Evolutionary conservation across 1,140 invertebrate genomes (phyloP).

Genomic region (Meloidogyne floridensis): DNA sequence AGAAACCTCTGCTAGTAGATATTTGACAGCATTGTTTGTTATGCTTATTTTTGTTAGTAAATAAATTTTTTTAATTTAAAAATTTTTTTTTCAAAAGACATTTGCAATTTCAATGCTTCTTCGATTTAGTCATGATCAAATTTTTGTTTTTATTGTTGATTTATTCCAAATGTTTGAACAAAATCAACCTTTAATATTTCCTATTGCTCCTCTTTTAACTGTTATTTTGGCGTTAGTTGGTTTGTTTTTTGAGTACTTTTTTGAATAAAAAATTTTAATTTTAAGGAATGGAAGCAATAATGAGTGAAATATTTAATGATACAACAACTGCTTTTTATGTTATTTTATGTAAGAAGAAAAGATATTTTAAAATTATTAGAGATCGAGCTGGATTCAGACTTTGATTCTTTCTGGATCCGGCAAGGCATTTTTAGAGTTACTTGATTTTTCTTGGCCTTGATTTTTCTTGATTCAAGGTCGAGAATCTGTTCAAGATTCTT

Average conservation of each 20-base stretch:
- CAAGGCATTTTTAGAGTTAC: too few species aligned
- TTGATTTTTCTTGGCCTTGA: too few species aligned
- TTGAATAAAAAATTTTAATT: neutral
- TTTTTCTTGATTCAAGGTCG: too few species aligned
- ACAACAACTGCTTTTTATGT: slow-evolving; percentile 98
- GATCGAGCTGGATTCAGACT: too few species aligned
- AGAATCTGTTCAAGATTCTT: too few species aligned
- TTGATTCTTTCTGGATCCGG: too few species aligned
- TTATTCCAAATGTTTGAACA: slow-evolving; percentile 90
- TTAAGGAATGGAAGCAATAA: slow-evolving; percentile 96
- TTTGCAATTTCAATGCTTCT: slow-evolving; percentile 95
- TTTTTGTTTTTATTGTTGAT: slow-evolving; percentile 91
- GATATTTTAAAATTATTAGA: neutral
- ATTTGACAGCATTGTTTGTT: slow-evolving; percentile 88
- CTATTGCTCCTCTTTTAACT: slow-evolving; percentile 89
- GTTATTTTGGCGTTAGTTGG: slow-evolving; percentile 95
- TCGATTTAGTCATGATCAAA: slow-evolving; percentile 97
- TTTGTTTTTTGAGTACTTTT: slow-evolving; percentile 66
- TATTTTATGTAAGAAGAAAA: slow-evolving; percentile 74
- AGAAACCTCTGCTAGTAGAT: slow-evolving; percentile 84
- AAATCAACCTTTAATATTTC: slow-evolving; percentile 87
- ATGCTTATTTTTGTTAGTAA: slow-evolving; percentile 97
- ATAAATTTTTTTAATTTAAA: slow-evolving; percentile 13
- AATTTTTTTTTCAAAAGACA: slow-evolving; percentile 76
- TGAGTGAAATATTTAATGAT: slow-evolving; percentile 99